phyloP scores from a whole-genome alignment of 2,113 vertebrate species.

The Aphyosemion australe region DNA sequence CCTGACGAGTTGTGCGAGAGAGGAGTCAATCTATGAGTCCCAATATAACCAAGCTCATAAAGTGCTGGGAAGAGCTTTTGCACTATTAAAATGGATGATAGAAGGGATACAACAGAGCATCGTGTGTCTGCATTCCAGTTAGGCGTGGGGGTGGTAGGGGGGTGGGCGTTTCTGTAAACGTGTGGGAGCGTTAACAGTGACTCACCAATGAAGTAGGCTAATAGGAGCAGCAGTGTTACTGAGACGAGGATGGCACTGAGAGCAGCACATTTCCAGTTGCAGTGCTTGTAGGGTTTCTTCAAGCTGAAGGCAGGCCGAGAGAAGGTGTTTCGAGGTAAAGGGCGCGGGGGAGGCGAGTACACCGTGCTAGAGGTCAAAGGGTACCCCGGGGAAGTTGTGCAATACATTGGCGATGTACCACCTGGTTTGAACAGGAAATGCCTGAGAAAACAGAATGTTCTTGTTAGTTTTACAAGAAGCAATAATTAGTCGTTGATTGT shows the following conservation, averaged over 20 bases:
- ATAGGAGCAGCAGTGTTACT: constrained; percentile 89
- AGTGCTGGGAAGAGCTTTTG: constrained; percentile 28
- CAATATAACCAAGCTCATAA: constrained; percentile 38
- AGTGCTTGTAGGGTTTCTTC: constrained; percentile 97
- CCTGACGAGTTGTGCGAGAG: constrained; percentile 31
- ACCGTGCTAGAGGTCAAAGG: constrained; percentile 99
- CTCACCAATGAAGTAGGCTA: constrained; percentile 99
- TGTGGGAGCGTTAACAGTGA: constrained; percentile 32
- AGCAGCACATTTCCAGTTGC: constrained; percentile 98
- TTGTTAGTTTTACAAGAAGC: background rate
- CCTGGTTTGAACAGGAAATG: constrained; percentile 99
- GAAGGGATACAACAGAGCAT: constrained; percentile 33
- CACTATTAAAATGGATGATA: constrained; percentile 38
- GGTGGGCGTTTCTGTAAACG: background rate
- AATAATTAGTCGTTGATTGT: background rate
- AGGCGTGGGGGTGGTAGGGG: background rate
- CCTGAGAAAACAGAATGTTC: constrained; percentile 72
- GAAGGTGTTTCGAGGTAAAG: constrained; percentile 94
- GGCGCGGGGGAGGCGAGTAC: constrained; percentile 96
- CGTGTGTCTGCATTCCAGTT: constrained; percentile 21
- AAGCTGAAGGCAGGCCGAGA: constrained; percentile 95
- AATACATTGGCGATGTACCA: constrained; percentile 97
- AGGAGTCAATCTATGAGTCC: constrained; percentile 54
- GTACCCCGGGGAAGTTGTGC: constrained; percentile 94
- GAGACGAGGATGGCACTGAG: constrained; percentile 96